Evolutionary conservation across 2,113 vertebrate species (phyloP).

Genomic region (Turdus rufiventris): DNA sequence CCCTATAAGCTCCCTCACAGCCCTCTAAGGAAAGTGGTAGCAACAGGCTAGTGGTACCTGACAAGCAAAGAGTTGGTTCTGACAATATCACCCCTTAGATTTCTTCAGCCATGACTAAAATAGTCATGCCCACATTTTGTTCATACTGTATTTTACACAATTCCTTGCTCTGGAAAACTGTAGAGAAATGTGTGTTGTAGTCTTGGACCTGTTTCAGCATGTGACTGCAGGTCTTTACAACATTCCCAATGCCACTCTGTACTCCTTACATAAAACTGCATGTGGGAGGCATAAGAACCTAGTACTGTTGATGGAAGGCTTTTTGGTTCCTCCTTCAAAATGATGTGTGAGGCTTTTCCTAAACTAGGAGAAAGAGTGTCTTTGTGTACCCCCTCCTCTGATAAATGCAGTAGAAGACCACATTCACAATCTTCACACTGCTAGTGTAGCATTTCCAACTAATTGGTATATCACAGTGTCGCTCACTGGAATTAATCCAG

Average conservation of each 20-base stretch:
- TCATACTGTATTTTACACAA: not conserved
- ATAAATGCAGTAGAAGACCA: slow-evolving; percentile 2
- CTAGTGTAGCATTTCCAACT: slow-evolving; percentile 9
- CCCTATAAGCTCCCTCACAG: not conserved
- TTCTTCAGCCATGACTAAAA: not conserved
- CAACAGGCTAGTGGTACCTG: not conserved
- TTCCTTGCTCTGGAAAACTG: not conserved
- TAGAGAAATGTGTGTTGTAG: not conserved
- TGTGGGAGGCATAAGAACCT: not conserved
- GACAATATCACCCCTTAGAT: not conserved
- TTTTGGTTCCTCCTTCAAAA: not conserved
- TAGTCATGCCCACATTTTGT: not conserved
- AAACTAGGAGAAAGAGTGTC: not conserved
- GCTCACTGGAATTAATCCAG: slow-evolving; percentile 40
- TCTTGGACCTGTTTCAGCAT: not conserved
- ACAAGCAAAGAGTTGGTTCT: not conserved
- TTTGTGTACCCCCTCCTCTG: not conserved
- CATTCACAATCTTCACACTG: not conserved
- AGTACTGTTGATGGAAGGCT: not conserved
- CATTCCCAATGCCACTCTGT: not conserved
- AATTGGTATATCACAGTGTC: not conserved
- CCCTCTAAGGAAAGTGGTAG: not conserved
- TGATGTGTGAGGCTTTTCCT: not conserved
- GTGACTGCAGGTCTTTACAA: not conserved
- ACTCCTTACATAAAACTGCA: not conserved